Base-by-base conservation (phyloP, 2,113 vertebrate genomes). In the Clinocottus analis region DNA sequence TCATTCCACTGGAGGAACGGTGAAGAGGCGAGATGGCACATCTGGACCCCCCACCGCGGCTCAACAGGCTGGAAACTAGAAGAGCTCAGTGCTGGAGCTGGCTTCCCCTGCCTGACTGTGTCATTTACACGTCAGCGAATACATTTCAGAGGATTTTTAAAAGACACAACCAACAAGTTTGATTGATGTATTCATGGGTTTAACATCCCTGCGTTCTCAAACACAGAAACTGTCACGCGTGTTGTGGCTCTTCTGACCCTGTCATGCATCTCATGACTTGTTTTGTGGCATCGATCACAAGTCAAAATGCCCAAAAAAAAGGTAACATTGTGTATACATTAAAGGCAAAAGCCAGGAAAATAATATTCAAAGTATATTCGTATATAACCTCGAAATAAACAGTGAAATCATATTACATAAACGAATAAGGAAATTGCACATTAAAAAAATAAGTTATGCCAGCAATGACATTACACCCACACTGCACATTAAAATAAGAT, bases 61-160 rank as follows among this genome's bases (percentile, higher is more conserved):
- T 90, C 75, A 82, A 80, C 79, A 84, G 59, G 84, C 67, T 65
- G 72, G 70, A 87, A 88, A 79, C 12, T 49, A 23, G 63, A 70
- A 72, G 29, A 17, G 7, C 2, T 13, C 31, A 58, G 65, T 71
- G 39, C 53, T 60, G 27, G 39, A 5, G 33, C 33, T 33, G 33
- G 9, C 7, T 37, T 75, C 21, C 23, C 47, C 31, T 60, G 58
- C 27, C 49, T 45, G 45, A 41, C 39, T 41, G 35, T 55, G 16
- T 35, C 29, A 33, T 65, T 67, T 74, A 39, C 35, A 68, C 41
- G 17, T 39, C 43, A 64, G n/a, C 62, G 33, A 31, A 75, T 3
- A 5, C 5, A 47, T 56, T 53, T 70, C 10, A 23, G 11, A 39
- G 27, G 21, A 53, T 55, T 41, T 67, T 59, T 2, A 27, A 78